Conservation (phyloP, 2,113 vertebrate genomes). For the Copsychus sechellarum region DNA sequence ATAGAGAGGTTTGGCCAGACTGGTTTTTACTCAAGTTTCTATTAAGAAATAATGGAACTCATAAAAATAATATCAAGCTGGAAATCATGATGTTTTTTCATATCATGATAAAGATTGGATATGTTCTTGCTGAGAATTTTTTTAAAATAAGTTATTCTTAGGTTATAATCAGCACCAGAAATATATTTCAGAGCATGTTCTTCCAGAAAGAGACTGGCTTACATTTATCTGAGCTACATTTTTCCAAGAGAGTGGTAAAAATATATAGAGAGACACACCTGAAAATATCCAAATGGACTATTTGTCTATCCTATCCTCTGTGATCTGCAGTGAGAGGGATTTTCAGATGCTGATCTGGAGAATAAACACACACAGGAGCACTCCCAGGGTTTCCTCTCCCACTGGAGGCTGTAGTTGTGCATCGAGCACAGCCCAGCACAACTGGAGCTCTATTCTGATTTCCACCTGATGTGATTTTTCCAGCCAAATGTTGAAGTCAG, state of each 20-base stretch:
- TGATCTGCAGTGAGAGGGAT: not conserved
- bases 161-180: not conserved
- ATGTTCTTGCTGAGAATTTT: not conserved
- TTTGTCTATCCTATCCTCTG: not conserved
- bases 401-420: not conserved
- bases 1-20: not conserved
- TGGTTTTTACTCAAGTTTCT: not conserved
- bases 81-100: not conserved
- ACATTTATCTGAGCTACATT: not conserved
- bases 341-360: not conserved
- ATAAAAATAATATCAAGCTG: not conserved
- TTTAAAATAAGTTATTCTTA: not conserved
- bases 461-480: rapidly evolving
- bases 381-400: not conserved
- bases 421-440: rapidly evolving
- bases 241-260: not conserved
- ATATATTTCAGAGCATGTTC: not conserved
- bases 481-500: not conserved
- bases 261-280: not conserved
- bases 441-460: rapidly evolving
- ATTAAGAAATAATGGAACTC: not conserved
- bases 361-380: not conserved
- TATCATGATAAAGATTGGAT: not conserved
- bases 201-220: not conserved
- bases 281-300: not conserved